These are phyloP conservation scores for Aquatica leii DNA, from an alignment of 2,888 invertebrate genomes.

Conservation along the genomic window DNA sequence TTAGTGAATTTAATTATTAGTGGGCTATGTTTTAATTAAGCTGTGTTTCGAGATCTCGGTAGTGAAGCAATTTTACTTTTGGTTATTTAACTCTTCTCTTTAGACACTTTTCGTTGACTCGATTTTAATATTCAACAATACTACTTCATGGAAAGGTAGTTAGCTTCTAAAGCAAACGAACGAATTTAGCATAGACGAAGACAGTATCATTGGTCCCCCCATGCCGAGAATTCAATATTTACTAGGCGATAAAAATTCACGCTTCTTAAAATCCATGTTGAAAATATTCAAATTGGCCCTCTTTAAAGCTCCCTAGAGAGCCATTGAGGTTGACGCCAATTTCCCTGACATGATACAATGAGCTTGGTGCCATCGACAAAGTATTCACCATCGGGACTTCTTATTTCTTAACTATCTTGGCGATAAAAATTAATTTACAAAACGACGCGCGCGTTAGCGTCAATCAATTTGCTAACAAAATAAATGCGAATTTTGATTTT, in stretches of 20 bases:
- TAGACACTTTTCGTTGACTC: slow-evolving; percentile 50
- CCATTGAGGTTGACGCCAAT: slow-evolving; percentile 65
- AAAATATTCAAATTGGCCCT: slow-evolving; percentile 66
- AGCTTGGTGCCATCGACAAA: slow-evolving; percentile 54
- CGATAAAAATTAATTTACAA: slow-evolving; percentile 42
- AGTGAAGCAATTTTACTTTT: slow-evolving; percentile 53
- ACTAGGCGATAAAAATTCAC: slow-evolving; percentile 61
- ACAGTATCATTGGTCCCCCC: slow-evolving; percentile 36
- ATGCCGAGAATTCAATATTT: slow-evolving; percentile 57
- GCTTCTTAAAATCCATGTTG: slow-evolving; percentile 65
- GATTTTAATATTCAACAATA: slow-evolving; percentile 46
- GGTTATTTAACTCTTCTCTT: slow-evolving; percentile 54
- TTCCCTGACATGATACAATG: slow-evolving; percentile 64
- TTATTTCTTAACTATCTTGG: slow-evolving; percentile 50
- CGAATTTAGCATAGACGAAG: slow-evolving; percentile 29
- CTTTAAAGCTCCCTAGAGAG: slow-evolving; percentile 60
- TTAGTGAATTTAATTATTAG: slow-evolving; percentile 53
- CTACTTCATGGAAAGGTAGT: slow-evolving; percentile 25
- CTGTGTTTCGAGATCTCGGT: slow-evolving; percentile 51
- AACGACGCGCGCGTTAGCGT: too few species aligned
- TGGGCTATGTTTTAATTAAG: slow-evolving; percentile 56
- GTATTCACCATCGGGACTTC: slow-evolving; percentile 55
- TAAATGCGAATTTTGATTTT: too few species aligned
- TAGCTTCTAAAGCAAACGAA: slow-evolving; percentile 20
- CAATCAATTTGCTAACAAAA: too few species aligned